Evolutionary conservation across 2,113 vertebrate genomes (phyloP), one percentile per base, ranked within the genome.

Genomic region (Kryptolebias marmoratus): DNA sequence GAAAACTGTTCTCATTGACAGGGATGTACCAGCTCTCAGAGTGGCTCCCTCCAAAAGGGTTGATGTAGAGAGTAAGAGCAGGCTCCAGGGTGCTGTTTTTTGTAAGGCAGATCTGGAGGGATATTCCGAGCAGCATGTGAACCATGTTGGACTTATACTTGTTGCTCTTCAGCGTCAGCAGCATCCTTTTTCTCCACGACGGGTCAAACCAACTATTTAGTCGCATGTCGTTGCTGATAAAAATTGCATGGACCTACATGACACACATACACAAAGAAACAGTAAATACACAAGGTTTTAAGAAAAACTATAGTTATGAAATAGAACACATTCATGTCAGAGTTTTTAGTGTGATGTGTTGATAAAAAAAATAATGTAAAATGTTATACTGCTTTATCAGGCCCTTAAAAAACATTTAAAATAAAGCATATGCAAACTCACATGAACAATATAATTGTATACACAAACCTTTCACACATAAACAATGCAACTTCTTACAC

Each of bases 181-280:
- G 93, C 97, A 99, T 99, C 44, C 97, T 72, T 84, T 99, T 98
- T 6, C 97, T 93, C 97, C 97, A 99, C 0, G 97, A 97, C 0
- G 97, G 97, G 75, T 99, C 97, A 3, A 99, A 99, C 97, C 97
- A 99, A 90, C 96, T 98, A 81, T 98, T 98, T 52, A 99, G 96
- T 15, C 97, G 95, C 97, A 99, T 97, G 85, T 99, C 97, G 0
- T 98, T 99, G 92, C 97, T 99, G 90, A 99, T 98, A 83, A 99
- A 99, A 52, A 98, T 99, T 47, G 97, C 97, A 0, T 98, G 97
- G 9, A 98, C 96, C 91, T 93, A 30, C 45, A 0, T 48, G 44
- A 71, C 30, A 64, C 3, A 67, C 3, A 73, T 5, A 70, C 11
- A 68, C 11, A 53, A 47, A 32, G 5, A 27, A 16, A 64, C 36